Evolutionary conservation across 1,140 invertebrate genomes (phyloP).

Genomic region (Druon quercuslanigerum): DNA sequence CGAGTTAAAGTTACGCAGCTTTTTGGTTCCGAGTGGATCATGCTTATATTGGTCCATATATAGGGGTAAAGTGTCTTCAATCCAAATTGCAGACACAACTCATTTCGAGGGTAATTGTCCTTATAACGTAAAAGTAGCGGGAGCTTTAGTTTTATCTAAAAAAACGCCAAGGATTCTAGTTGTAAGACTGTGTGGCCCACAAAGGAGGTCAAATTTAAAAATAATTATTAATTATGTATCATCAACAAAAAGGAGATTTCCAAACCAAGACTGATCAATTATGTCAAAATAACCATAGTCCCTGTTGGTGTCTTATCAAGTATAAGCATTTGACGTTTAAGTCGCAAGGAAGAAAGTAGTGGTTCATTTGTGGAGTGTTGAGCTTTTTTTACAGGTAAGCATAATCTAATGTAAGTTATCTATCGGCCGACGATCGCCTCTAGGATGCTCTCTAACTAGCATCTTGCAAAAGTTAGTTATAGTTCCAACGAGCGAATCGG

Average conservation of each 20-base stretch:
- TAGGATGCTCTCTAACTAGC: too few species aligned
- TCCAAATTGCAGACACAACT: constrained; percentile 81
- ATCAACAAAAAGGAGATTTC: constrained; percentile 18
- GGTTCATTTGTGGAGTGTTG: too few species aligned
- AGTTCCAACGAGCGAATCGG: too few species aligned
- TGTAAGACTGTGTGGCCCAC: constrained; percentile 76
- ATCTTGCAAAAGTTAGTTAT: too few species aligned
- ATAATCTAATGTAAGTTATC: too few species aligned
- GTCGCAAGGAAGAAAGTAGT: background rate
- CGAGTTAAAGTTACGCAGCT: background rate
- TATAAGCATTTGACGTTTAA: constrained; percentile 74
- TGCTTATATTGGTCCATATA: constrained; percentile 78
- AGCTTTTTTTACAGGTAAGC: too few species aligned
- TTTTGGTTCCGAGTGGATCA: constrained; percentile 79
- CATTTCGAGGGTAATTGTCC: constrained; percentile 84
- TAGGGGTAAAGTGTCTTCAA: constrained; percentile 75
- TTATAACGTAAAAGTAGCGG: constrained; percentile 80
- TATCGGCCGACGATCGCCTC: too few species aligned
- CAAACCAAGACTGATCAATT: constrained; percentile 65
- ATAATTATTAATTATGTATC: background rate
- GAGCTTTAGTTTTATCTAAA: constrained; percentile 63
- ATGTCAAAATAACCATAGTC: constrained; percentile 79
- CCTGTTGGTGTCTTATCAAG: constrained; percentile 83
- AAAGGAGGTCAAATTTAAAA: constrained; percentile 73
- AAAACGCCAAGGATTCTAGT: constrained; percentile 56